A percentile compares a stretch with the other conserved stretches of the same genome.
These are phyloP conservation scores for Rhinichthys osculus DNA, from an alignment of 2,797 vertebrate species.

Conservation along the genomic window DNA sequence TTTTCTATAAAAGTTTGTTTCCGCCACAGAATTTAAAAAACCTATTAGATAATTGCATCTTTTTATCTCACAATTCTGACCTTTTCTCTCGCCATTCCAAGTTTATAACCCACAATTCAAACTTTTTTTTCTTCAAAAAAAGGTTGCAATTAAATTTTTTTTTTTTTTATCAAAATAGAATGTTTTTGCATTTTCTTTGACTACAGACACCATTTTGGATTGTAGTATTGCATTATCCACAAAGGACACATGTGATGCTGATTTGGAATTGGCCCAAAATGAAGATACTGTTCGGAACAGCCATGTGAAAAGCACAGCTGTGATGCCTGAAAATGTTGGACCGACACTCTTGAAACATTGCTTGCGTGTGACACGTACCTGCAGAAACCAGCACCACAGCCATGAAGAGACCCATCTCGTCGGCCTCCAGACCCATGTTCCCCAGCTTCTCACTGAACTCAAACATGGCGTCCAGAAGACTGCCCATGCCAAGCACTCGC, in stretches of 20 bases:
- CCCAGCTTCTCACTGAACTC: slow-evolving; percentile 85
- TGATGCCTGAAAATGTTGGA: not conserved
- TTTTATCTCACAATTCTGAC: not conserved
- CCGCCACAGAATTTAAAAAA: no score
- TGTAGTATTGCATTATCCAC: not conserved
- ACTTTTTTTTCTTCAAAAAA: no score
- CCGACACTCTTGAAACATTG: not conserved
- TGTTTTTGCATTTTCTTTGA: not conserved
- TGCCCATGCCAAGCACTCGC: slow-evolving; percentile 80
- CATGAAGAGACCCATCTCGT: slow-evolving; percentile 86
- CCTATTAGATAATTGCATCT: no score
- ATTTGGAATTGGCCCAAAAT: not conserved
- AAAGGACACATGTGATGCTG: not conserved
- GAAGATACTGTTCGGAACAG: not conserved
- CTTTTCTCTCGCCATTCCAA: no score
- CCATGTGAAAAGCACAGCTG: not conserved
- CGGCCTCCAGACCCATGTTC: slow-evolving; percentile 78
- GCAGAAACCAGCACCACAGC: slow-evolving; percentile 83
- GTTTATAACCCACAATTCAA: no score
- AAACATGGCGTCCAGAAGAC: slow-evolving; percentile 82
- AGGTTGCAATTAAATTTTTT: no score
- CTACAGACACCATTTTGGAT: no score
- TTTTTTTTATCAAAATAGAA: not conserved
- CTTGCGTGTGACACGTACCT: slow-evolving; percentile 66
- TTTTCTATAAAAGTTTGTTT: no score